Base-by-base conservation (phyloP, 2,113 vertebrate genomes). In the Apodemus sylvaticus region DNA sequence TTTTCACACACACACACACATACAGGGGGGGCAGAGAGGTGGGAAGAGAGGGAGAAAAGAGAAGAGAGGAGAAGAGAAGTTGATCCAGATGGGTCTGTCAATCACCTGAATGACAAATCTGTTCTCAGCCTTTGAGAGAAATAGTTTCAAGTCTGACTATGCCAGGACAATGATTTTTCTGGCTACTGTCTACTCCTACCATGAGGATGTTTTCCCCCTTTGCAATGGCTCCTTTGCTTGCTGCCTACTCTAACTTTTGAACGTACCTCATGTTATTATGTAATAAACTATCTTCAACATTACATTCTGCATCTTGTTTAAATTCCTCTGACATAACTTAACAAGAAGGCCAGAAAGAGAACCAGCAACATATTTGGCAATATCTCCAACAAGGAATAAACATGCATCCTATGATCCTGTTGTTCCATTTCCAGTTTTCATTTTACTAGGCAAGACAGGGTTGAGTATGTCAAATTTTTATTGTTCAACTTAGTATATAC, bases 381-480 rank as follows among this genome's bases (percentile, higher is more conserved):
- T 51, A 45, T 86, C 31, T 96, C 92, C 73, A 92, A 85, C 90
- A 42, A 0, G 51, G 51, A 95, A 86, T 81, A 71, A 71, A 48
- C 1, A 16, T 89, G 10, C 73, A 73, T 73, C 78, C 42, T n/a
- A 55, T 77, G 13, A 90, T 29, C 9, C 55, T 71, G 5, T 22
- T 62, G 64, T 70, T 91, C 20, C 9, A 78, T n/a, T 68, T 48
- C 88, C 53, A 88, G 36, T 93, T 94, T n/a, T 24, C 66, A 92
- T 74, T 34, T 89, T 91, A 95, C 13, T 73, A 90, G 55, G 42
- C 78, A 39, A 90, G 93, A 86, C 94, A 89, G 55, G n/a, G n/a
- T 81, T 92, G 71, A 94, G 81, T 70, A 92, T 55, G 79, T 45
- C 51, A 66, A 95, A 39, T 88, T 95, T 90, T 53, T 85, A 71